Conservation (phyloP, 2,797 vertebrate genomes). For the Syncerus caffer region DNA sequence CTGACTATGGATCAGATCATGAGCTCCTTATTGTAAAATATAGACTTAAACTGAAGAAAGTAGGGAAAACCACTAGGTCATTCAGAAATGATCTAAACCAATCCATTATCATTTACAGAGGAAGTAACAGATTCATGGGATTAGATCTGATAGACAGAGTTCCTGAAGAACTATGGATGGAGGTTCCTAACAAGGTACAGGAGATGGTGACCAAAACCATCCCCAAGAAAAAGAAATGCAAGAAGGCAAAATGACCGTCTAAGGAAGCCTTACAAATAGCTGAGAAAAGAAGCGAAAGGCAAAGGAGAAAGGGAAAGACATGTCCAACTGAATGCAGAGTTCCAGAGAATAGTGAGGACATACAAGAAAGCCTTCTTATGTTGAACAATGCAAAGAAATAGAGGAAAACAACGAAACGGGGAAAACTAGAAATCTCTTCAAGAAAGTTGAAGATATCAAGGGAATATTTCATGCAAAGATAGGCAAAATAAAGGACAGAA, state of each 20-base stretch:
- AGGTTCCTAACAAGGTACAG: neutral
- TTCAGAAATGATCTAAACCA: neutral
- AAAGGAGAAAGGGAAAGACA: neutral
- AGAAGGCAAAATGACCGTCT: neutral
- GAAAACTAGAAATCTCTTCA: neutral
- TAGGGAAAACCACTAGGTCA: neutral
- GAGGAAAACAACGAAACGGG: neutral
- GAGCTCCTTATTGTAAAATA: neutral
- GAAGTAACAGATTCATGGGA: neutral
- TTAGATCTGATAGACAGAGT: neutral
- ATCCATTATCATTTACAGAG: neutral
- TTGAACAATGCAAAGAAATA: neutral
- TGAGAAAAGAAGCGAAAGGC: neutral
- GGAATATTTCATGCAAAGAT: neutral
- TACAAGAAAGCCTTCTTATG: neutral
- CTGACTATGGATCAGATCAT: neutral
- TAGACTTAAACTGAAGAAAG: neutral
- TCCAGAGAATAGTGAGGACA: neutral
- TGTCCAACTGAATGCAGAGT: neutral
- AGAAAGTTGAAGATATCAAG: neutral
- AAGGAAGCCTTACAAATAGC: neutral
- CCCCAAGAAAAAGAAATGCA: neutral
- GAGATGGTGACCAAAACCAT: neutral
- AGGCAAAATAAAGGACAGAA: neutral
- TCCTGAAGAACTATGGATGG: neutral